Evolutionary conservation across 2,797 vertebrate species (phyloP), one percentile per base, ranked within the genome.

Genomic region (Diplodus sargus): DNA sequence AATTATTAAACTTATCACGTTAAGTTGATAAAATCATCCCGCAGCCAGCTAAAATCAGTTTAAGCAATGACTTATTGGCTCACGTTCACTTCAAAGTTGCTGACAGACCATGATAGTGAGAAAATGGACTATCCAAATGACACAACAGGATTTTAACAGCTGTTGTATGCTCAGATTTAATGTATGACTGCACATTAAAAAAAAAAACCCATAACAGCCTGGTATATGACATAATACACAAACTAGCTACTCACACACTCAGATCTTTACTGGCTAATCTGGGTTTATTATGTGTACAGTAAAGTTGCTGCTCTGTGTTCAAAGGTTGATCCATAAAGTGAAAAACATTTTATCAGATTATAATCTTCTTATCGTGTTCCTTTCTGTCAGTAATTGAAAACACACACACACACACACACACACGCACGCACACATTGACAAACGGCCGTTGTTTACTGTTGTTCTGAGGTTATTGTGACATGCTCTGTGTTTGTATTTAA

Each of bases 271-370:
- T n/a, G 13, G 42, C 54, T 80, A 78, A 86, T 76, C 85, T 54
- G 66, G 54, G 22, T 72, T 84, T 42, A 59, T 18, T 8, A 25
- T 91, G 49, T 76, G 43, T 68, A 30, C 65, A 69, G 18, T 87
- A 76, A 77, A 83, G 28, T 57, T 64, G 58, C 64, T 23, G 65
- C 22, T 63, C 20, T 60, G 15, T 51, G 87, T 75, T 79, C 85
- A 91, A 90, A 88, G 87, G 84, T 91, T 75, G 54, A 67, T 49
- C 67, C 65, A 82, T 90, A 87, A 89, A 71, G 25, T 18, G 20
- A 81, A 52, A 59, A 76, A 30, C 47, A 12, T 82, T 25, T 79
- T 53, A 77, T 78, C 42, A 62, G 64, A 68, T 60, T 76, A 8
- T 65, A 42, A 79, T 82, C 20, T 22, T 80, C 56, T 71, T 58